phyloP scores from a whole-genome alignment of 2,113 vertebrate genomes.

The Misgurnus anguillicaudatus region DNA sequence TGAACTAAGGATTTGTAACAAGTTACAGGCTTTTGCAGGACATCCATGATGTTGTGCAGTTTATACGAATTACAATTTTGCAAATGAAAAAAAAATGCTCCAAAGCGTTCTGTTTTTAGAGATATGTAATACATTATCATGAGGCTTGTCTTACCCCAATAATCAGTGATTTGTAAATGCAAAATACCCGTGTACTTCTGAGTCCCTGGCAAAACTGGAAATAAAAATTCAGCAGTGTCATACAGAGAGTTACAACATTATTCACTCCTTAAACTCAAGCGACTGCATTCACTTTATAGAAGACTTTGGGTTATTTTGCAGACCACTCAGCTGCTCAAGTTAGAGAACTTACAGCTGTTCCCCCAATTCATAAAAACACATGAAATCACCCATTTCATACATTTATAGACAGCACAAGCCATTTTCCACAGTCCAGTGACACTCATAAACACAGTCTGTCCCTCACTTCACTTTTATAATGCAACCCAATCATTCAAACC shows the following conservation, averaged over 20 bases:
- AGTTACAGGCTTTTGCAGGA: no score
- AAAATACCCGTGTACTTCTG: no score
- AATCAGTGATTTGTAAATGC: no score
- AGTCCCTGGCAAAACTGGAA: background rate
- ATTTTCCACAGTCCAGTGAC: slow-evolving; percentile 55
- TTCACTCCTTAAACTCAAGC: background rate
- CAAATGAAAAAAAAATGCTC: no score
- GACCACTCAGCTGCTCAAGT: slow-evolving; percentile 22
- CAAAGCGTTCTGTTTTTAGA: no score
- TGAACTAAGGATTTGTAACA: no score
- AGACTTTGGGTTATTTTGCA: slow-evolving; percentile 5
- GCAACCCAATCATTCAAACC: slow-evolving; percentile 57
- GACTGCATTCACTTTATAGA: background rate
- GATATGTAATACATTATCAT: no score
- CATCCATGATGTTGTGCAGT: no score
- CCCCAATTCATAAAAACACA: slow-evolving; percentile 34
- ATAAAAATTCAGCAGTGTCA: background rate
- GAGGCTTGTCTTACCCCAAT: no score
- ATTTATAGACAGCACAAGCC: slow-evolving; percentile 60
- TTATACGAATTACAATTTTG: no score
- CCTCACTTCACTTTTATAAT: slow-evolving; percentile 60
- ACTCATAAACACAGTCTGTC: slow-evolving; percentile 54
- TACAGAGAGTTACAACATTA: background rate
- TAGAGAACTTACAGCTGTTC: slow-evolving; percentile 53
- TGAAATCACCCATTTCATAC: slow-evolving; percentile 60